Percentiles rank a stretch among this genome's conserved stretches.
These are phyloP conservation scores for Pseudomyrmex dendroicus DNA, from an alignment of 1,140 invertebrate genomes.

Conservation along the genomic window DNA sequence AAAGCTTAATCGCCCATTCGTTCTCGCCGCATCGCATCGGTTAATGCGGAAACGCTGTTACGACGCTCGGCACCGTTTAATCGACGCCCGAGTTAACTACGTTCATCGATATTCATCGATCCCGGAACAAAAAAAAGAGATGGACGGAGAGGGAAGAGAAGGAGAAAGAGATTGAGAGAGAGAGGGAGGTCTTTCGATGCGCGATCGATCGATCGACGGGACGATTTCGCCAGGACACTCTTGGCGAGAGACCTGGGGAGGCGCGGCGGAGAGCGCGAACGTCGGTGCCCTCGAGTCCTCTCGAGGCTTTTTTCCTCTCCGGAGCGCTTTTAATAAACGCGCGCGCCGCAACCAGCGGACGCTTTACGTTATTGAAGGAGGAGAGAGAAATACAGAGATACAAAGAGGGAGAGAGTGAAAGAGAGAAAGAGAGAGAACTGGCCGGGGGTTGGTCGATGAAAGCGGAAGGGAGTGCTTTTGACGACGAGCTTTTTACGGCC, in stretches of 20 bases:
- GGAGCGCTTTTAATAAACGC: conserved; percentile 83
- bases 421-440: not conserved
- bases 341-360: conserved; percentile 70
- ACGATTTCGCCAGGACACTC: conserved; percentile 60
- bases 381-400: conserved; percentile 56
- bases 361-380: conserved; percentile 73
- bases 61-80: conserved; percentile 54
- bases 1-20: conserved; percentile 54
- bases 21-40: conserved; percentile 55
- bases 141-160: conserved; percentile 6
- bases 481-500: conserved; percentile 79
- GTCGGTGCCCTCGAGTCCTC: conserved; percentile 48
- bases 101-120: conserved; percentile 58
- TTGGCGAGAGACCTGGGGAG: conserved; percentile 60
- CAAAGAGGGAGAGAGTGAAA: conserved; percentile 11
- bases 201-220: conserved; percentile 59
- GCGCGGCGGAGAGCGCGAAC: conserved; percentile 70
- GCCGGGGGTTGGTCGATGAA: conserved; percentile 52
- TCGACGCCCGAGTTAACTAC: conserved; percentile 55
- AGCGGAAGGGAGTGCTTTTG: conserved; percentile 77
- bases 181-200: conserved; percentile 33
- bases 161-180: not conserved
- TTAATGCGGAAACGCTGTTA: conserved; percentile 59
- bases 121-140: conserved; percentile 10
- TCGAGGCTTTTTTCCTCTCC: conserved; percentile 69